phyloP scores from a whole-genome alignment of 2,797 vertebrate species.

The Sebastes oblongus region DNA sequence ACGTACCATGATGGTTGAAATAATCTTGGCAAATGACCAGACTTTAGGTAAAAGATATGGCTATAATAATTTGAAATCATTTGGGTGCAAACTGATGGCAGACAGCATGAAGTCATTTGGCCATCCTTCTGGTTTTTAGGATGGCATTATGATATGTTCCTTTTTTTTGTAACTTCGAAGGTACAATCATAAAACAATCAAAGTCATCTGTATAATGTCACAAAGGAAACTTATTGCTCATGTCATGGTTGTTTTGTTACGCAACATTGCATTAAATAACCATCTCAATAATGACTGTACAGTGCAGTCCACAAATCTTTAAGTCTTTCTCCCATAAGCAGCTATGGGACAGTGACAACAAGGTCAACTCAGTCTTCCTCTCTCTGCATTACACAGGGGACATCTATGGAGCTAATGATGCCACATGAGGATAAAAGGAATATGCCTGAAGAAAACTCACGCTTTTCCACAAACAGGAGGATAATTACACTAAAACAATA shows the following conservation, averaged over 20 bases:
- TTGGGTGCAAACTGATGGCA: not conserved
- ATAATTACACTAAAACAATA: slow-evolving; percentile 44
- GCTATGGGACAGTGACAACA: slow-evolving; percentile 57
- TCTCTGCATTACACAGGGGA: slow-evolving; percentile 54
- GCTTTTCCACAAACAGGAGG: slow-evolving; percentile 54
- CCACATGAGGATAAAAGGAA: slow-evolving; percentile 73
- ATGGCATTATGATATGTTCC: not conserved
- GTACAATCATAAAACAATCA: not conserved
- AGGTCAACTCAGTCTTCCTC: slow-evolving; percentile 49
- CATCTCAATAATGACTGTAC: not conserved
- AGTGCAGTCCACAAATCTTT: not conserved
- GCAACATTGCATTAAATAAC: not conserved
- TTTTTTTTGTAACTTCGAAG: not conserved
- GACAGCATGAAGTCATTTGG: not conserved
- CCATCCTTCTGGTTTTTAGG: not conserved
- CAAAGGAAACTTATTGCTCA: not conserved
- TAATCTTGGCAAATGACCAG: too few species aligned
- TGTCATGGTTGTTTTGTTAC: not conserved
- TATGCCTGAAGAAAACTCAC: slow-evolving; percentile 56
- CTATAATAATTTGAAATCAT: not conserved
- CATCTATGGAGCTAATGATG: slow-evolving; percentile 70
- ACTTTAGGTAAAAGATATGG: not conserved
- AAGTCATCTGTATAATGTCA: not conserved
- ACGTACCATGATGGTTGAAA: too few species aligned
- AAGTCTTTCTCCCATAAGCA: slow-evolving; percentile 3